Conservation (phyloP, 2,113 vertebrate species). For the Nerophis lumbriciformis region DNA sequence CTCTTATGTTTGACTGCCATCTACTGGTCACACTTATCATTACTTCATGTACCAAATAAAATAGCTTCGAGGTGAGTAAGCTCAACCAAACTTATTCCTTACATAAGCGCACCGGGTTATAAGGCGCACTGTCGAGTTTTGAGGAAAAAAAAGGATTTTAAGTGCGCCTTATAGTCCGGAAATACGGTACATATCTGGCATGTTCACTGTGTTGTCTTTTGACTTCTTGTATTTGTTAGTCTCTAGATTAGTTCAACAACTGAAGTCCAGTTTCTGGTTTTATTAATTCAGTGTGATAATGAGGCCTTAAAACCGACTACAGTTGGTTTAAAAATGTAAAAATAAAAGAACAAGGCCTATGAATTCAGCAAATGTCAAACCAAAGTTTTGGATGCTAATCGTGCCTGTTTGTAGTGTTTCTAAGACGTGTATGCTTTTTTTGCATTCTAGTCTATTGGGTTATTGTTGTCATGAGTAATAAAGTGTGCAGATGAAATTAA, state of each 20-base stretch:
- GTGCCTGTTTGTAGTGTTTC: slow-evolving; percentile 32
- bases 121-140: too few species aligned
- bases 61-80: too few species aligned
- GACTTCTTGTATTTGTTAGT: neutral
- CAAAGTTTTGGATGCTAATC: slow-evolving; percentile 31
- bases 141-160: too few species aligned
- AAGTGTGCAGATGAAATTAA: slow-evolving; percentile 20
- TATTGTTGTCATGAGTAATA: slow-evolving; percentile 26
- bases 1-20: too few species aligned
- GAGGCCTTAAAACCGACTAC: slow-evolving; percentile 32
- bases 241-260: neutral
- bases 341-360: slow-evolving; percentile 8
- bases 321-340: neutral
- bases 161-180: too few species aligned
- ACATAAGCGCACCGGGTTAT: too few species aligned
- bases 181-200: too few species aligned
- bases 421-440: slow-evolving; percentile 13
- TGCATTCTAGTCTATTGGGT: neutral
- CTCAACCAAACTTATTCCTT: too few species aligned
- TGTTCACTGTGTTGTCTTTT: too few species aligned
- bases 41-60: too few species aligned
- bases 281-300: slow-evolving; percentile 16
- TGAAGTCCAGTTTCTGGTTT: neutral
- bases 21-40: too few species aligned
- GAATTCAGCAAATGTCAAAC: slow-evolving; percentile 26